Conservation (phyloP, 2,888 invertebrate species). For the Cinara cedri region DNA sequence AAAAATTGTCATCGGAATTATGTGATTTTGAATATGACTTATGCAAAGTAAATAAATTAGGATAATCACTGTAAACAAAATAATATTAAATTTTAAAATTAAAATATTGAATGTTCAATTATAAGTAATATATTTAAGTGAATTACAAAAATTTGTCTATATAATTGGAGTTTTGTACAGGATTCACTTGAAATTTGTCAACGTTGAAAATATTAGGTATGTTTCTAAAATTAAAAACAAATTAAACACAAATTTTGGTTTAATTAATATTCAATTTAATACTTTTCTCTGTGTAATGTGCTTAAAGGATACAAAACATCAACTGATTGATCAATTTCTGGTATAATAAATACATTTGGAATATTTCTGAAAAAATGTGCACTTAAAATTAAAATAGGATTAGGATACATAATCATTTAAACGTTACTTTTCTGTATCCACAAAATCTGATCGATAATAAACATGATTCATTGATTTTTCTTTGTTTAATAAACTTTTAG, state of each 20-base stretch:
- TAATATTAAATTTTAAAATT: not conserved
- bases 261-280: conserved; percentile 7
- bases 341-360: conserved; percentile 44
- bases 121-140: not conserved
- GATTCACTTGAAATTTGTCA: not conserved
- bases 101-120: not conserved
- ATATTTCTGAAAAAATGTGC: conserved; percentile 34
- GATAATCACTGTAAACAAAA: conserved; percentile 30
- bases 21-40: not conserved
- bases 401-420: not conserved
- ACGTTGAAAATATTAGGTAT: conserved; percentile 38
- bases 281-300: conserved; percentile 39
- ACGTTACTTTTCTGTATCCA: conserved; percentile 27
- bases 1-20: not conserved
- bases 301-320: conserved; percentile 7
- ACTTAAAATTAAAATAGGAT: not conserved
- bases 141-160: conserved; percentile 22
- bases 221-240: conserved; percentile 18
- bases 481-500: not conserved
- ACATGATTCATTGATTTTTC: not conserved
- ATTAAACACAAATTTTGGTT: not conserved
- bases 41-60: conserved; percentile 38
- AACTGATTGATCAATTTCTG: conserved; percentile 2
- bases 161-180: not conserved
- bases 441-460: conserved; percentile 8